Conservation (phyloP, 2,888 invertebrate genomes). For the Drosophila kuntzei region DNA sequence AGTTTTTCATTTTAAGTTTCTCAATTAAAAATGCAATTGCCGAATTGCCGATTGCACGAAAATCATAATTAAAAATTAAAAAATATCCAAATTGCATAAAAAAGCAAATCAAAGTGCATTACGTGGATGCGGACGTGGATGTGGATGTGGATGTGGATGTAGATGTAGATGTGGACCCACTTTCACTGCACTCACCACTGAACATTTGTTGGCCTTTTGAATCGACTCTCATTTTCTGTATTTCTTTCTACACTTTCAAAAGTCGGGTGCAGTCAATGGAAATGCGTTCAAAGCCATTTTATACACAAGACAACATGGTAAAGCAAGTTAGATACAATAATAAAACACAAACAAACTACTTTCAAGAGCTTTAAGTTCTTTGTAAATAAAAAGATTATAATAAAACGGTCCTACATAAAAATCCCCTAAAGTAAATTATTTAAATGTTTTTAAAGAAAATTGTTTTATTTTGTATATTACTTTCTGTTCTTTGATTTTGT, state of each 20-base stretch:
- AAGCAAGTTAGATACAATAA: background rate
- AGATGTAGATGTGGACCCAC: constrained; percentile 50
- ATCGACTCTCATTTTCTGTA: constrained; percentile 42
- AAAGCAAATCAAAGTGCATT: constrained; percentile 42
- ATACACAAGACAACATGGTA: constrained; percentile 40
- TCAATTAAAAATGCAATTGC: constrained; percentile 63
- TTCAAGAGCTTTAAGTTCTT: background rate
- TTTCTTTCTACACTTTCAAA: constrained; percentile 49
- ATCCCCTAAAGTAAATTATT: no score
- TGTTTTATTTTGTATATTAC: background rate
- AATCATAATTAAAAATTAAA: constrained; percentile 59
- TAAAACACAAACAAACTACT: background rate
- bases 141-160: constrained; percentile 27
- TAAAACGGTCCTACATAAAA: no score
- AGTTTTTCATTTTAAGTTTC: constrained; percentile 22
- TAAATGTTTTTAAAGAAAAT: no score
- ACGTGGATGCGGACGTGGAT: constrained; percentile 45
- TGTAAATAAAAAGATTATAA: background rate
- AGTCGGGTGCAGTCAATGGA: constrained; percentile 47
- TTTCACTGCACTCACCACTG: constrained; percentile 67
- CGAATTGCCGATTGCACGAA: constrained; percentile 45
- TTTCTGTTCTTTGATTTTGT: constrained; percentile 12
- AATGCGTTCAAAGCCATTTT: constrained; percentile 49
- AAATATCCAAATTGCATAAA: constrained; percentile 49
- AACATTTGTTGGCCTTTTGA: constrained; percentile 64